A percentile compares a stretch with the other conserved stretches of the same genome.
Conservation (phyloP, 2,888 invertebrate species). For the Scaptomyza polygonia region DNA sequence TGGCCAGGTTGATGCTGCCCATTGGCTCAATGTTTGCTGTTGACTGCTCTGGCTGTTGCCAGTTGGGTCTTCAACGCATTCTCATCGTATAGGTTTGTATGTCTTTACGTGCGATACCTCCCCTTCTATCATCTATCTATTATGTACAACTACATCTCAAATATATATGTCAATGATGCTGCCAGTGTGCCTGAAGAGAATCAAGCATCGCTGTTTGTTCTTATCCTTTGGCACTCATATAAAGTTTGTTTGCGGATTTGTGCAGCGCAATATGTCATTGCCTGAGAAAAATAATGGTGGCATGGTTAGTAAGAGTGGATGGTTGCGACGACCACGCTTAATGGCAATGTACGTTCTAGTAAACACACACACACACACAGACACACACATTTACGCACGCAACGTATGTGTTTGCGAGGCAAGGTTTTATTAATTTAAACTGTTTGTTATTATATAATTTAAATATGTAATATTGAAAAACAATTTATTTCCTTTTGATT, state of each 20-base stretch:
- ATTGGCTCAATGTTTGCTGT: conserved; percentile 5
- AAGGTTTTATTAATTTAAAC: conserved; percentile 34
- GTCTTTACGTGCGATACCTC: too few relatives aligned
- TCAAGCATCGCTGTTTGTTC: conserved; percentile 65
- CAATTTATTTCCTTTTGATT: too few relatives aligned
- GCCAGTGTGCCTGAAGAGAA: conserved; percentile 30
- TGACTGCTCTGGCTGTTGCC: conserved; percentile 4
- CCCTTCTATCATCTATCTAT: neutral
- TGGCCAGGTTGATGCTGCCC: conserved; percentile 49
- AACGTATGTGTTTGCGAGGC: conserved; percentile 38
- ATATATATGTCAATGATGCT: conserved; percentile 75
- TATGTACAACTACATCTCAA: neutral
- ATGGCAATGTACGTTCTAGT: conserved; percentile 78
- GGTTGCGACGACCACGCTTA: conserved; percentile 54
- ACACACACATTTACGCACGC: conserved; percentile 10
- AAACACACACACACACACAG: conserved; percentile 57
- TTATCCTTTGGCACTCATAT: conserved; percentile 77
- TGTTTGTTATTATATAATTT: neutral
- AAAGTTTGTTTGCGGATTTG: conserved; percentile 81
- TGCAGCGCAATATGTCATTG: conserved; percentile 80
- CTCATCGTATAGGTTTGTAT: neutral
- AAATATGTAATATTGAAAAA: too few relatives aligned
- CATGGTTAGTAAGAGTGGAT: neutral
- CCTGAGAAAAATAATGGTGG: conserved; percentile 35
- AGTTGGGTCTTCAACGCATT: neutral